phyloP scores from a whole-genome alignment of 2,797 vertebrate genomes.

The Peromyscus nudipes region DNA sequence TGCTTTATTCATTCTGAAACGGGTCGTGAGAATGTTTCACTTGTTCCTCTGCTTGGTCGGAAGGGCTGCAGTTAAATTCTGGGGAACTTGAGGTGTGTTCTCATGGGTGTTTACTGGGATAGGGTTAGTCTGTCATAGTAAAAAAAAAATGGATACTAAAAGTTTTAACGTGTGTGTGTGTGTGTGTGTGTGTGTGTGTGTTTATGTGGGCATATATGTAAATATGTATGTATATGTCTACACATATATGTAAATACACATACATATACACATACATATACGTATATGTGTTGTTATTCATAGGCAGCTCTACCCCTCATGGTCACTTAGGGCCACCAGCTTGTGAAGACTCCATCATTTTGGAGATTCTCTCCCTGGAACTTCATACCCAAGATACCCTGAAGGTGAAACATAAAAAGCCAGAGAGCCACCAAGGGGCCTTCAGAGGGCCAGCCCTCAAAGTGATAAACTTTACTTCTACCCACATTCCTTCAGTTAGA shows the following conservation, averaged over 20 bases:
- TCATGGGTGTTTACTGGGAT: no score
- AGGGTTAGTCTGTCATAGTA: background rate
- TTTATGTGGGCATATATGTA: no score
- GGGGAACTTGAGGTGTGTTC: background rate
- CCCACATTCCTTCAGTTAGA: background rate
- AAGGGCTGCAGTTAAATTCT: background rate
- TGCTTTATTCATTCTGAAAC: background rate
- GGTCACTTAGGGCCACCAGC: background rate
- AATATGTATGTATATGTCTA: no score
- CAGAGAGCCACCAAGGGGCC: background rate
- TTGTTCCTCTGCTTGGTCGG: background rate
- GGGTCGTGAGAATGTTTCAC: fast-evolving
- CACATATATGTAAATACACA: background rate
- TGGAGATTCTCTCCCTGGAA: background rate
- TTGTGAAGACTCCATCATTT: background rate
- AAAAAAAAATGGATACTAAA: background rate
- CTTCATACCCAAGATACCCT: background rate
- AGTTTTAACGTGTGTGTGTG: background rate
- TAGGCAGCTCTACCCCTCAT: background rate
- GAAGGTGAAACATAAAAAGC: background rate
- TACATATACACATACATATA: no score
- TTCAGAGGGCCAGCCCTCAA: background rate
- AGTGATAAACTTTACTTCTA: background rate
- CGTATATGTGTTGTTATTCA: background rate
- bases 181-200: background rate